A percentile compares a stretch with the other conserved stretches of the same genome.
These are phyloP conservation scores for Biston stratarius DNA, from an alignment of 2,888 invertebrate species.

Conservation along the genomic window DNA sequence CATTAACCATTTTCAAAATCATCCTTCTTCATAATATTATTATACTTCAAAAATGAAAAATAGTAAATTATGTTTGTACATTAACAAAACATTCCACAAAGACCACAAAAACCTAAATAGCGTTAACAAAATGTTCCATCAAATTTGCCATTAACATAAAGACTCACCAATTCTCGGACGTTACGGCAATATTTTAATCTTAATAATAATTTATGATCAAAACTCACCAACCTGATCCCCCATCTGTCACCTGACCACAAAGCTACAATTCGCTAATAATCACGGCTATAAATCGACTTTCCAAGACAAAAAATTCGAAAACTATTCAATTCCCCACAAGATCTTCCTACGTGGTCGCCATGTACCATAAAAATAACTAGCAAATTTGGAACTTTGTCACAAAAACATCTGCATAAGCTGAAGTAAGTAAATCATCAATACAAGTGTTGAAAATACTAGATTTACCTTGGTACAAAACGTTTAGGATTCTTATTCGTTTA, in stretches of 20 bases:
- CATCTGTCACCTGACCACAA: slow-evolving; percentile 23
- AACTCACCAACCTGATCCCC: slow-evolving; percentile 16
- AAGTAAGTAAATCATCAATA: too few species aligned
- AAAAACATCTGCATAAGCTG: neutral
- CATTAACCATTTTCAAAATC: too few species aligned
- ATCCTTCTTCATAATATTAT: too few species aligned
- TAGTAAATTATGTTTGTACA: too few species aligned
- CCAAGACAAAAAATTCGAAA: slow-evolving; percentile 16
- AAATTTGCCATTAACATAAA: neutral
- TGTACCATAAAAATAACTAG: neutral
- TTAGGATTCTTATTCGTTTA: neutral
- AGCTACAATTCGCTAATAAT: slow-evolving; percentile 28
- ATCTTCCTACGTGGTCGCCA: slow-evolving; percentile 6
- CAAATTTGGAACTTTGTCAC: slow-evolving; percentile 6
- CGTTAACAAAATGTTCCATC: neutral
- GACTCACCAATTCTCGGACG: slow-evolving; percentile 15
- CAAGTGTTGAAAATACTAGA: too few species aligned
- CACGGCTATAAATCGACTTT: slow-evolving; percentile 24
- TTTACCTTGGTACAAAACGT: neutral
- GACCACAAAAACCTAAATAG: neutral
- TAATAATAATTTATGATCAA: slow-evolving; percentile 21
- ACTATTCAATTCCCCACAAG: slow-evolving; percentile 15
- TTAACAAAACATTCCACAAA: neutral
- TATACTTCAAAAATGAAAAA: too few species aligned
- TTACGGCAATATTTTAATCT: slow-evolving; percentile 16